Evolutionary conservation across 2,113 vertebrate genomes (phyloP).

Genomic region (Smithornis capensis): DNA sequence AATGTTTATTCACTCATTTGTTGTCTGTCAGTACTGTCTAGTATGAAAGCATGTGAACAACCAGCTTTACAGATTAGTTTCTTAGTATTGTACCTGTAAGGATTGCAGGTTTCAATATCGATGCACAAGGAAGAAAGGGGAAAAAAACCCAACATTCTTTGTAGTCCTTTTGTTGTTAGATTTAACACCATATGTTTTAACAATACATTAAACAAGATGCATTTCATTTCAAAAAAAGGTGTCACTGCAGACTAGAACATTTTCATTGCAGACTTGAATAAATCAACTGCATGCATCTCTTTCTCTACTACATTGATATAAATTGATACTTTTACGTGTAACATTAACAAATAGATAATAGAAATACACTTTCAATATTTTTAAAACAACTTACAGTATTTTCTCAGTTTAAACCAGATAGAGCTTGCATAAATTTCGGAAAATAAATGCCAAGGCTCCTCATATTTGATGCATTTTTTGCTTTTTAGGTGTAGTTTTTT

Average conservation of each 20-base stretch:
- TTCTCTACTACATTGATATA: not conserved
- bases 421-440: not conserved
- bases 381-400: not conserved
- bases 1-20: not conserved
- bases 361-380: not conserved
- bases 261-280: not conserved
- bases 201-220: not conserved
- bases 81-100: constrained; percentile 43
- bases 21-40: not conserved
- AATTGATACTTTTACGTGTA: not conserved
- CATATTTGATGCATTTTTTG: not conserved
- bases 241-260: not conserved
- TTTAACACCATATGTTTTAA: not conserved
- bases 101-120: constrained; percentile 38
- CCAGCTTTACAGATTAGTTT: constrained; percentile 47
- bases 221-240: not conserved
- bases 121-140: not conserved
- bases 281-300: not conserved
- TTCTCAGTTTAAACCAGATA: not conserved
- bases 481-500: not conserved
- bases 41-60: constrained; percentile 38
- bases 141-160: not conserved
- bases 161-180: not conserved
- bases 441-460: not conserved
- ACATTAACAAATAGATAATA: not conserved